Evolutionary conservation across 1,140 invertebrate genomes (phyloP), one percentile per base, ranked within the genome.

Genomic region (Paracyclopina nana): DNA sequence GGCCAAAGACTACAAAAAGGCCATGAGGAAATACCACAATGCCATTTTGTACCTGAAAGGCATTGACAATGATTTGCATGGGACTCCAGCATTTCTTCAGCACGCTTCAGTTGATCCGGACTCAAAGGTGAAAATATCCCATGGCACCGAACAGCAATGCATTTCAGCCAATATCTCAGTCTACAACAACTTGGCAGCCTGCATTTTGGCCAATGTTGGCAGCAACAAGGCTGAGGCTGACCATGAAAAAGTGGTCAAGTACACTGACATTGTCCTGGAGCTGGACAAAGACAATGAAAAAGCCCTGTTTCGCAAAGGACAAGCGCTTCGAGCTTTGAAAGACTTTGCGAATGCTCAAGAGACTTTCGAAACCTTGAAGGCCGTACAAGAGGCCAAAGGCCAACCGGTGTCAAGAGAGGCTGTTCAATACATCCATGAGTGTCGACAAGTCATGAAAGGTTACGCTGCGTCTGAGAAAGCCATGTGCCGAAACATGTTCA

Each of bases 231-330:
- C n/a, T n/a, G n/a, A n/a, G n/a, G n/a, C n/a, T n/a, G n/a, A n/a
- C n/a, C n/a, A n/a, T n/a, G n/a, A n/a, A n/a, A n/a, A n/a, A n/a
- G n/a, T n/a, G n/a, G n/a, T n/a, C n/a, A n/a, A n/a, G n/a, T n/a
- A n/a, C n/a, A n/a, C n/a, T n/a, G n/a, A n/a, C n/a, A n/a, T 42
- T 42, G 40, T 42, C 22, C 6, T 42, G 6, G 40, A 42, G 40
- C 6, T 42, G 16, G 40, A 42, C 22, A 20, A 42, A 18, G 24
- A 42, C 14, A 42, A 42, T 42, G 40, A 42, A 20, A 42, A 42
- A 16, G 40, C 40, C 16, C 22, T n/a, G 40, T 42, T 42, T 16
- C n/a, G 40, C 9, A 42, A 42, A 6, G 40, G 40, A 42, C 40
- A 42, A 42, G 40, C 40, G 9, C 22, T n/a, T 22, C n/a, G 6